Evolutionary conservation across 2,113 vertebrate species (phyloP).

Genomic region (Dasyurus viverrinus): DNA sequence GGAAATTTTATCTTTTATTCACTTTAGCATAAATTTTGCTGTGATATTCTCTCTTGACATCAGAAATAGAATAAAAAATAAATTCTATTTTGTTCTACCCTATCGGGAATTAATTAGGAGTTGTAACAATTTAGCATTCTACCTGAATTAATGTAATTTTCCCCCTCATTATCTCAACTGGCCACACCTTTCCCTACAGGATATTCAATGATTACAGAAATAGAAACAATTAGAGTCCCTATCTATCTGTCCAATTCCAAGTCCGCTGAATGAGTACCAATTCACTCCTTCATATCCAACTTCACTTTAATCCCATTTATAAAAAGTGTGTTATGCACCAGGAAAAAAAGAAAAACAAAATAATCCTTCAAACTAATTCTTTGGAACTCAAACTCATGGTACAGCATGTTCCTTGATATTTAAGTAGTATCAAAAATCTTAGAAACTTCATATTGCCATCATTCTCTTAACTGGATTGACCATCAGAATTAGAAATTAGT

Average conservation of each 20-base stretch:
- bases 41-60: background rate
- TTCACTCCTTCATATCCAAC: background rate
- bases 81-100: background rate
- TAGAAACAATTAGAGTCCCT: background rate
- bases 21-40: background rate
- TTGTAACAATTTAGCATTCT: background rate
- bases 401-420: background rate
- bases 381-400: background rate
- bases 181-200: background rate
- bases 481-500: background rate
- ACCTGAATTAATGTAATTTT: background rate
- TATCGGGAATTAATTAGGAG: background rate
- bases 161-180: background rate
- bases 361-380: fast-evolving
- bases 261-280: background rate
- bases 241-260: fast-evolving
- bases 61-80: background rate
- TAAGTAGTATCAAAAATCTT: background rate
- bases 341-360: background rate
- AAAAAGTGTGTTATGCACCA: fast-evolving
- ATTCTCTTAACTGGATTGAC: background rate
- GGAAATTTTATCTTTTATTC: background rate
- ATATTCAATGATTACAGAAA: background rate
- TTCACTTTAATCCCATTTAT: fast-evolving
- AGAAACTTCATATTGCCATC: background rate